Evolutionary conservation across 2,888 invertebrate genomes (phyloP).

Genomic region (Drosophila anomalipes): DNA sequence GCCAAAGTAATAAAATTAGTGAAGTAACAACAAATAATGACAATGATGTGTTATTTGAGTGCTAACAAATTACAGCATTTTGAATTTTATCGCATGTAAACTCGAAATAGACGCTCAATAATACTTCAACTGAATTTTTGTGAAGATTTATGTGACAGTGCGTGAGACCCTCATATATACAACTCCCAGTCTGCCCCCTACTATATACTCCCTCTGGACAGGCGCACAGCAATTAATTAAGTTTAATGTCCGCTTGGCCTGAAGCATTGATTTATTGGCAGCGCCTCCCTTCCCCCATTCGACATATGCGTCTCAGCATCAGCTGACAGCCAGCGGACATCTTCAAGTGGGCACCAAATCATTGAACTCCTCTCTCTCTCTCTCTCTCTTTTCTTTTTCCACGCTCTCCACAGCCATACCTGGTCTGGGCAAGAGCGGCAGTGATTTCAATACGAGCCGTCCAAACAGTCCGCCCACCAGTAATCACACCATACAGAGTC

Average conservation of each 20-base stretch:
- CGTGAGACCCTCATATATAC: constrained; percentile 15
- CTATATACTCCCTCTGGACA: constrained; percentile 6
- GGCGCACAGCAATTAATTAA: constrained; percentile 64
- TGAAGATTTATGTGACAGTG: constrained; percentile 43
- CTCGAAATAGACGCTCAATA: neutral
- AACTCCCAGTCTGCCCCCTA: constrained; percentile 13
- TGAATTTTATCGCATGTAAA: neutral
- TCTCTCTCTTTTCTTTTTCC: neutral
- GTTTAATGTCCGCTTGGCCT: constrained; percentile 63
- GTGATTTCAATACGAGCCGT: constrained; percentile 86
- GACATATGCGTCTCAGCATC: constrained; percentile 14
- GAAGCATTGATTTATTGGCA: constrained; percentile 72
- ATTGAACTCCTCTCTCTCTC: constrained; percentile 36
- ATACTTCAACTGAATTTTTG: constrained; percentile 11
- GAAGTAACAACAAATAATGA: neutral
- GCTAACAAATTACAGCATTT: neutral
- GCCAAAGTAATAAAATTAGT: neutral
- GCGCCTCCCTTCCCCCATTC: constrained; percentile 33
- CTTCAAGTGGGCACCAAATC: constrained; percentile 61
- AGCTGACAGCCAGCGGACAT: constrained; percentile 53
- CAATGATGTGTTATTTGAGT: neutral
- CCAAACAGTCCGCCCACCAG: constrained; percentile 85
- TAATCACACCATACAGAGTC: constrained; percentile 84
- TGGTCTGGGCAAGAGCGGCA: constrained; percentile 88
- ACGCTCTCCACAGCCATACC: constrained; percentile 83